phyloP scores from a whole-genome alignment of 64 coral and sea anemone genomes.

The Orbicella faveolata region DNA sequence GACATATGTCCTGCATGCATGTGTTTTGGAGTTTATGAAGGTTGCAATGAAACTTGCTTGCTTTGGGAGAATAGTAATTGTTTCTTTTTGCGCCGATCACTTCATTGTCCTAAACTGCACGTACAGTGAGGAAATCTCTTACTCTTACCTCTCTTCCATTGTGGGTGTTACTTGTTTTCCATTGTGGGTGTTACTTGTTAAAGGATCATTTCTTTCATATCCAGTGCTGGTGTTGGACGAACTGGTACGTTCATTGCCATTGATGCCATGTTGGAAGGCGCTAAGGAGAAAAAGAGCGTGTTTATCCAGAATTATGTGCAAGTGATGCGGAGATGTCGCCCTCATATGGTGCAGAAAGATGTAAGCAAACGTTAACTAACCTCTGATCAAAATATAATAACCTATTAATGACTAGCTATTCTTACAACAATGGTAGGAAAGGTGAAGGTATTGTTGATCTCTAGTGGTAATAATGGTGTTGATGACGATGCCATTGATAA shows the following conservation, averaged over 20 bases:
- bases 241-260: slow-evolving; percentile 57
- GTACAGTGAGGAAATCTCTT: too few species aligned
- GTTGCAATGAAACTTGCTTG: too few species aligned
- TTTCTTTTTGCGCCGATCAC: not conserved
- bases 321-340: slow-evolving; percentile 28
- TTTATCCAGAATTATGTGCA: slow-evolving; percentile 59
- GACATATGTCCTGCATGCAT: too few species aligned
- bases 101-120: not conserved
- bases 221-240: slow-evolving; percentile 63
- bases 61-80: not conserved
- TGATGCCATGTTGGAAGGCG: slow-evolving; percentile 76
- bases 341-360: slow-evolving; percentile 57
- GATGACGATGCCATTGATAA: too few species aligned
- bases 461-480: too few species aligned
- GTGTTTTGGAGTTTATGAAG: too few species aligned
- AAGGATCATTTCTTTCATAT: not conserved
- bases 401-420: too few species aligned
- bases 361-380: not conserved
- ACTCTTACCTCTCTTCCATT: too few species aligned
- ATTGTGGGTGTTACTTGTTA: not conserved
- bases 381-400: too few species aligned
- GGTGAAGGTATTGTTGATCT: too few species aligned
- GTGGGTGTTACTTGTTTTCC: not conserved
- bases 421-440: too few species aligned
- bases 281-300: slow-evolving; percentile 38